A percentile compares a stretch with the other conserved stretches of the same genome.
Evolutionary conservation across 2,797 vertebrate genomes (phyloP).

Genomic region (Chrysocyon brachyurus): DNA sequence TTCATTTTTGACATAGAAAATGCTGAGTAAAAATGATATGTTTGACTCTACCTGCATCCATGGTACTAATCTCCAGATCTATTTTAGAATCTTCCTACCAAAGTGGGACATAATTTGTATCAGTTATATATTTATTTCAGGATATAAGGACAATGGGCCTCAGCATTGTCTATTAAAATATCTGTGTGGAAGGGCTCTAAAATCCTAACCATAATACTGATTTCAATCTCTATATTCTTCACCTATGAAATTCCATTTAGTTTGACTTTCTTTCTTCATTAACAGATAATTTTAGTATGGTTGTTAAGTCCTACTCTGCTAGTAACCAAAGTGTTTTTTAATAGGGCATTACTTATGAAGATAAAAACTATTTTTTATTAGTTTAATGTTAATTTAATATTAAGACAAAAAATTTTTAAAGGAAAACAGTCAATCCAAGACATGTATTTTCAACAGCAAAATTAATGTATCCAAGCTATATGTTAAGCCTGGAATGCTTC

Average conservation of each 20-base stretch:
- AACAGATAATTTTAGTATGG: neutral
- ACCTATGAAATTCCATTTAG: neutral
- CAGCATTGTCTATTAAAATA: neutral
- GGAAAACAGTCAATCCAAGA: constrained; percentile 12
- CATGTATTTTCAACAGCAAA: neutral
- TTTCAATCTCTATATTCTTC: neutral
- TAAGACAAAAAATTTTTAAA: neutral
- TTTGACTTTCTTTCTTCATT: constrained; percentile 37
- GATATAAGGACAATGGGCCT: neutral
- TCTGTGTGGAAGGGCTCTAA: neutral
- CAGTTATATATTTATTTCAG: constrained; percentile 23
- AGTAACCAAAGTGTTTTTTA: neutral
- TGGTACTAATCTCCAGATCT: neutral
- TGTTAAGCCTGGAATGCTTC: neutral
- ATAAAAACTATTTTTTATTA: constrained; percentile 10
- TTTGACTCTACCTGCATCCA: neutral
- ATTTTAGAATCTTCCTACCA: neutral
- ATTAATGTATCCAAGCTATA: neutral
- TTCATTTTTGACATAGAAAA: neutral
- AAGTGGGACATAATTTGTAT: neutral
- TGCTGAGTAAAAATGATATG: neutral
- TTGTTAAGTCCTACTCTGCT: neutral
- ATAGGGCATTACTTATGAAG: neutral
- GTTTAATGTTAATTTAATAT: neutral
- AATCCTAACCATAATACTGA: neutral